phyloP scores from a whole-genome alignment of 2,888 invertebrate genomes.

The Unio pictorum region DNA sequence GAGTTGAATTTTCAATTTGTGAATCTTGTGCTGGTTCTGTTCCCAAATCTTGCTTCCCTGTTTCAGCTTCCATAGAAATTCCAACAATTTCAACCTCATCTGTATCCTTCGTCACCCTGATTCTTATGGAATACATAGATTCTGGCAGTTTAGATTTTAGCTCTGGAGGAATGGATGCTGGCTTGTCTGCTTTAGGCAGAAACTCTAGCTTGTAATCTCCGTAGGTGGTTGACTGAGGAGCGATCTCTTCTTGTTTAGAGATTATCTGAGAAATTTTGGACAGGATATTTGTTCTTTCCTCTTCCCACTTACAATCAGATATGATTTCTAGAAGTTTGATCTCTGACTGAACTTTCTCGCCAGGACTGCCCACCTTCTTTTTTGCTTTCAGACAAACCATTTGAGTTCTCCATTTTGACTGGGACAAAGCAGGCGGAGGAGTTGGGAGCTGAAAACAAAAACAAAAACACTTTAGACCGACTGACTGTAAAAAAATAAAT shows the following conservation, averaged over 20 bases:
- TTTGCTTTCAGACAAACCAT: constrained; percentile 61
- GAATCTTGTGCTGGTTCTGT: constrained; percentile 11
- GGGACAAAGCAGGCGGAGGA: background rate
- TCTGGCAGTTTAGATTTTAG: constrained; percentile 51
- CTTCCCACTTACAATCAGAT: constrained; percentile 63
- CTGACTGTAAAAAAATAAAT: too few relatives aligned
- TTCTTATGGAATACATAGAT: constrained; percentile 56
- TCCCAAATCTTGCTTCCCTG: background rate
- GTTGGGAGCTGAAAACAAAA: constrained; percentile 1
- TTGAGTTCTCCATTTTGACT: constrained; percentile 51
- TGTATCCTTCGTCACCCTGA: constrained; percentile 42
- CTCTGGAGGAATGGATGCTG: constrained; percentile 55
- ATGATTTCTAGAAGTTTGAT: constrained; percentile 64
- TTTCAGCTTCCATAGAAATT: constrained; percentile 3
- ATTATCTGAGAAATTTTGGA: constrained; percentile 54
- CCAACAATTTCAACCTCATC: constrained; percentile 5
- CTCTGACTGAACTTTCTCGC: constrained; percentile 24
- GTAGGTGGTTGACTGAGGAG: constrained; percentile 41
- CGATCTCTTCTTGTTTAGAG: constrained; percentile 25
- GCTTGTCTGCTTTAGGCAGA: constrained; percentile 54
- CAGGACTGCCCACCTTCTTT: constrained; percentile 28
- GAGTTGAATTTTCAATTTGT: constrained; percentile 13
- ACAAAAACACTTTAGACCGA: background rate
- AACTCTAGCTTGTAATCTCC: constrained; percentile 53
- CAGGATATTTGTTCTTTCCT: constrained; percentile 54